Conservation (phyloP, 1,140 invertebrate species). For the Micrasema longulum region DNA sequence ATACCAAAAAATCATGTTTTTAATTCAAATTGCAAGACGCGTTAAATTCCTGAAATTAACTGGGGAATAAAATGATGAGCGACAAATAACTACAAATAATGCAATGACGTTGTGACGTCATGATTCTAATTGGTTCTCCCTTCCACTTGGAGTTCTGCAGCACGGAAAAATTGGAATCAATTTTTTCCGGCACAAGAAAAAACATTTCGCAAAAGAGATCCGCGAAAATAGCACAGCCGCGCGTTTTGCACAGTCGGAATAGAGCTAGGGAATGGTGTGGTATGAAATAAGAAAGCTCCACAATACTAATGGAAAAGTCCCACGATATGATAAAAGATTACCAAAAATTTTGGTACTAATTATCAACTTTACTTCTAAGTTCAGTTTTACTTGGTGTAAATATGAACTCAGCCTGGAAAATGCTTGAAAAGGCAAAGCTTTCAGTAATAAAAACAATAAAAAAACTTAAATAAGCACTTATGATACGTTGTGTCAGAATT, state of each 20-base stretch:
- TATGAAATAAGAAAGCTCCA: constrained; percentile 23
- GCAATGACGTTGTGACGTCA: not conserved
- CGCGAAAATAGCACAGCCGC: constrained; percentile 24
- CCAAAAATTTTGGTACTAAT: no score
- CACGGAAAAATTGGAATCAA: constrained; percentile 36
- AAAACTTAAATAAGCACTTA: no score
- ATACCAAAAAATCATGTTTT: no score
- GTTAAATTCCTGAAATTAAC: not conserved
- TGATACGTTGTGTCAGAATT: no score
- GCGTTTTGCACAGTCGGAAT: constrained; percentile 27
- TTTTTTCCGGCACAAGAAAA: constrained; percentile 27
- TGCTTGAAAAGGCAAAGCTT: no score
- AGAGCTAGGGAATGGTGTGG: constrained; percentile 23
- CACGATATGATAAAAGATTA: no score
- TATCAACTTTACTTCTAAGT: no score
- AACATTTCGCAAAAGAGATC: constrained; percentile 32
- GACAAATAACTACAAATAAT: not conserved
- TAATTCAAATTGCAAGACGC: no score
- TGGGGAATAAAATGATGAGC: not conserved
- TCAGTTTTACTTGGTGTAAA: no score
- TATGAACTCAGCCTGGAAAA: no score
- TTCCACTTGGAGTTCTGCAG: constrained; percentile 6
- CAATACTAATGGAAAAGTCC: constrained; percentile 7
- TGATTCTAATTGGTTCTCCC: constrained; percentile 13
- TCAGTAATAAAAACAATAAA: no score